A percentile compares a stretch with the other conserved stretches of the same genome.
Evolutionary conservation across 2,888 invertebrate genomes (phyloP).

Genomic region (Eupithecia dodoneata): DNA sequence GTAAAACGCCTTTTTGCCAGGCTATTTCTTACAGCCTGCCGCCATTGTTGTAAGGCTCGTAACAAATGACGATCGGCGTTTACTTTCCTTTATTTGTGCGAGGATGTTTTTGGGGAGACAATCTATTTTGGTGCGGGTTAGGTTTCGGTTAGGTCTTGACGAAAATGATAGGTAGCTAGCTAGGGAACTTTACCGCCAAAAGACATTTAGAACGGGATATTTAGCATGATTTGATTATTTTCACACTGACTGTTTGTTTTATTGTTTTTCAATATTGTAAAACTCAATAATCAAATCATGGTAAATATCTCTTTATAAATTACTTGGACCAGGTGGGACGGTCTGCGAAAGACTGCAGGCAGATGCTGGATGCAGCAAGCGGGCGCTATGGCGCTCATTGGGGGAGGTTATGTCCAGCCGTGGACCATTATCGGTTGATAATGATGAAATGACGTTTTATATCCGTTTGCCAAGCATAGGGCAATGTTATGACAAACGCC

Average conservation of each 20-base stretch:
- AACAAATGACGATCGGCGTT: conserved; percentile 33
- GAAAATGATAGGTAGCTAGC: neutral
- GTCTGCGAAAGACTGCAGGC: too few relatives aligned
- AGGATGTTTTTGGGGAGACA: conserved; percentile 5
- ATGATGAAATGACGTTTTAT: neutral
- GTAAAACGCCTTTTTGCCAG: conserved; percentile 1
- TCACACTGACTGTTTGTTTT: too few relatives aligned
- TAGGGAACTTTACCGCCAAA: neutral
- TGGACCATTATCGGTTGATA: too few relatives aligned
- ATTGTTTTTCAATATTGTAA: too few relatives aligned
- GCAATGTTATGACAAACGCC: neutral
- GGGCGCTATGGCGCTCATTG: too few relatives aligned
- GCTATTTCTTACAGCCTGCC: conserved; percentile 13
- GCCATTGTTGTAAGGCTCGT: conserved; percentile 25
- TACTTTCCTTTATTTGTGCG: conserved; percentile 28
- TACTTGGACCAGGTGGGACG: too few relatives aligned
- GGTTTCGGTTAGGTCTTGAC: neutral
- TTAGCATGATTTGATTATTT: too few relatives aligned
- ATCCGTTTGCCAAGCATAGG: neutral
- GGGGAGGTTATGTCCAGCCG: too few relatives aligned
- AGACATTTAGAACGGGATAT: too few relatives aligned
- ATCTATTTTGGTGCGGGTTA: neutral
- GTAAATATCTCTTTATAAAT: too few relatives aligned
- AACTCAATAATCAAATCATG: too few relatives aligned
- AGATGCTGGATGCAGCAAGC: too few relatives aligned